phyloP scores from a whole-genome alignment of 2,113 vertebrate species.

The Cryptomyrus ogoouensis region DNA sequence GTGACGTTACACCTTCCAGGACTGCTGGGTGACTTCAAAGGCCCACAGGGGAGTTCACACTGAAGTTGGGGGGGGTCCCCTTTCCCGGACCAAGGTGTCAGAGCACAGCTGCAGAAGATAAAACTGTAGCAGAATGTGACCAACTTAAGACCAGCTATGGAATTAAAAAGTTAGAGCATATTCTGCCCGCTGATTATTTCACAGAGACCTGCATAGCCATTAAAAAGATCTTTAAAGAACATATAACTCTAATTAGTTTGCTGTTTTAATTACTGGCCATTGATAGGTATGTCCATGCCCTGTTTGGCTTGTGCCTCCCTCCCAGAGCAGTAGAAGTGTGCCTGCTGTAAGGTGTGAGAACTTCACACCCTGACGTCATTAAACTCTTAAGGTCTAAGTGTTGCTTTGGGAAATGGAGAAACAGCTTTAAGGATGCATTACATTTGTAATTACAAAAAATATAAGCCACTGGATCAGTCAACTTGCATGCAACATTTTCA shows the following conservation, averaged over 20 bases:
- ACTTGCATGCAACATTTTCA: not conserved
- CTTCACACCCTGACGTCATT: slow-evolving; percentile 48
- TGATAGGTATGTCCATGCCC: no score
- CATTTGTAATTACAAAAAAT: not conserved
- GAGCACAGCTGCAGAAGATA: slow-evolving; percentile 9
- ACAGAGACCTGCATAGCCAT: not conserved
- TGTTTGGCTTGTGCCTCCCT: not conserved
- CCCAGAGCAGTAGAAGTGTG: not conserved
- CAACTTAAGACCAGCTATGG: not conserved
- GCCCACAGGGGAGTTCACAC: slow-evolving; percentile 39
- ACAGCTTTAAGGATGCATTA: not conserved
- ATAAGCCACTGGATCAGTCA: not conserved
- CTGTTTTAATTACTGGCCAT: not conserved
- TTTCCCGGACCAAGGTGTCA: slow-evolving; percentile 18
- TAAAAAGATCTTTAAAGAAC: not conserved
- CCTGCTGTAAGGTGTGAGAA: slow-evolving; percentile 36
- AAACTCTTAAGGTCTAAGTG: slow-evolving; percentile 45
- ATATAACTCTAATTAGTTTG: not conserved
- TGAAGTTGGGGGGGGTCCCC: slow-evolving; percentile 65
- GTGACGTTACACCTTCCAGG: slow-evolving; percentile 49
- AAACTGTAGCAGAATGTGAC: not conserved
- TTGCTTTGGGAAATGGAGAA: slow-evolving; percentile 43
- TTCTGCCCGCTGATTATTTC: no score
- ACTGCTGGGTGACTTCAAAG: slow-evolving; percentile 54
- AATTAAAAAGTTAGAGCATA: not conserved